A percentile compares a stretch with the other conserved stretches of the same genome.
These are phyloP conservation scores for Tethya wilhelma DNA, from an alignment of 37 sponge, comb jelly and placozoan genomes.

Conservation along the genomic window DNA sequence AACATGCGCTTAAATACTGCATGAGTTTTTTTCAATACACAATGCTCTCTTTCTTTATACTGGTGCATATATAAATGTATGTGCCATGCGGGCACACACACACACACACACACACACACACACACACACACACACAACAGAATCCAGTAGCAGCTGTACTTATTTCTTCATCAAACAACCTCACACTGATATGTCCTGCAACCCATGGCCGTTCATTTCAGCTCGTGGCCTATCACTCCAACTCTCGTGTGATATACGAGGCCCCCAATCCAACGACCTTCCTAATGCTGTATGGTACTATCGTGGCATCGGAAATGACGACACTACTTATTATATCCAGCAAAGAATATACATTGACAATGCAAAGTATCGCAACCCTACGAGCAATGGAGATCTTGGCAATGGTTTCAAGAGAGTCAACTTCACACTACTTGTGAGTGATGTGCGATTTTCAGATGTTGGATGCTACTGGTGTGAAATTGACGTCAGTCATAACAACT, in stretches of 20 bases:
- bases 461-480: constrained; percentile 25
- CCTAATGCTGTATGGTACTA: constrained; percentile 11
- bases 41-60: no score
- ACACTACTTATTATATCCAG: background rate
- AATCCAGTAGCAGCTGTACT: no score
- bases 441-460: background rate
- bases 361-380: background rate
- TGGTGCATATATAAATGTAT: no score
- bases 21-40: no score
- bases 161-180: constrained; percentile 6
- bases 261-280: background rate
- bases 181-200: background rate
- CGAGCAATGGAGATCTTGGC: background rate
- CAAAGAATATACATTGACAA: background rate
- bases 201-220: constrained; percentile 7
- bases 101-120: no score
- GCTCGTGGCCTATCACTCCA: background rate
- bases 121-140: no score
- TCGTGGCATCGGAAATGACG: background rate
- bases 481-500: background rate
- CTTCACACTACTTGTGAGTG: background rate
- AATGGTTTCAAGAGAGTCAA: background rate
- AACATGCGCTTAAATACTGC: no score
- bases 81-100: no score
- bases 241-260: background rate